A percentile compares a stretch with the other conserved stretches of the same genome.
phyloP scores from a whole-genome alignment of 1,140 invertebrate species.

The Drosophila biarmipes region DNA sequence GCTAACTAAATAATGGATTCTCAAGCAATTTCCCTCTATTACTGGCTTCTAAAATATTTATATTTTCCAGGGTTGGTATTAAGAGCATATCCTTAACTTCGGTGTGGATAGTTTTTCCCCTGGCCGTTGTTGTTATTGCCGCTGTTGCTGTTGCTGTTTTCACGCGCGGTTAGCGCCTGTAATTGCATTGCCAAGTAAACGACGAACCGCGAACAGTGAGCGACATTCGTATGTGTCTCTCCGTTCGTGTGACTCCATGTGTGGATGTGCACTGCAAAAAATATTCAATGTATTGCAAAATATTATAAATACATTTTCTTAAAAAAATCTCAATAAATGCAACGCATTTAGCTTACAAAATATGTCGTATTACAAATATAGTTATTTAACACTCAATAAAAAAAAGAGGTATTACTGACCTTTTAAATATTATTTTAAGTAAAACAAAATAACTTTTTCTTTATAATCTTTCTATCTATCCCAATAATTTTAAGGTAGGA shows the following conservation, averaged over 20 bases:
- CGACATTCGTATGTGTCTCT: conserved; percentile 36
- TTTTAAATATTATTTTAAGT: too few species aligned
- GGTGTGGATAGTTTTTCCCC: conserved; percentile 9
- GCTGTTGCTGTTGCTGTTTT: conserved; percentile 75
- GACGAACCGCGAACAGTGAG: conserved; percentile 67
- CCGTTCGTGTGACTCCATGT: not conserved
- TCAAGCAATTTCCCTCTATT: too few species aligned
- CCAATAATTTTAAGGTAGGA: too few species aligned
- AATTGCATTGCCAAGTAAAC: conserved; percentile 82
- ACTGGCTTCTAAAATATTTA: not conserved
- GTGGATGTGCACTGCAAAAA: not conserved
- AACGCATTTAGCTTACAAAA: too few species aligned
- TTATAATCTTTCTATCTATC: too few species aligned
- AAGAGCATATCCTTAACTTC: conserved; percentile 7
- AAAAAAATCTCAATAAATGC: too few species aligned
- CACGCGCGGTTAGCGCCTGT: conserved; percentile 80
- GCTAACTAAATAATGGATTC: too few species aligned
- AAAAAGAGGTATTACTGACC: too few species aligned
- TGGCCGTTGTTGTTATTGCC: conserved; percentile 32
- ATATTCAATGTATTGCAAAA: not conserved
- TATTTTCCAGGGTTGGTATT: not conserved
- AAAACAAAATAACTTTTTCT: too few species aligned
- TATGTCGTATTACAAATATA: too few species aligned
- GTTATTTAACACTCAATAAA: too few species aligned
- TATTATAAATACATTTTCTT: too few species aligned